Evolutionary conservation across 2,888 invertebrate genomes (phyloP).

Genomic region (Eustalomyia histrio): DNA sequence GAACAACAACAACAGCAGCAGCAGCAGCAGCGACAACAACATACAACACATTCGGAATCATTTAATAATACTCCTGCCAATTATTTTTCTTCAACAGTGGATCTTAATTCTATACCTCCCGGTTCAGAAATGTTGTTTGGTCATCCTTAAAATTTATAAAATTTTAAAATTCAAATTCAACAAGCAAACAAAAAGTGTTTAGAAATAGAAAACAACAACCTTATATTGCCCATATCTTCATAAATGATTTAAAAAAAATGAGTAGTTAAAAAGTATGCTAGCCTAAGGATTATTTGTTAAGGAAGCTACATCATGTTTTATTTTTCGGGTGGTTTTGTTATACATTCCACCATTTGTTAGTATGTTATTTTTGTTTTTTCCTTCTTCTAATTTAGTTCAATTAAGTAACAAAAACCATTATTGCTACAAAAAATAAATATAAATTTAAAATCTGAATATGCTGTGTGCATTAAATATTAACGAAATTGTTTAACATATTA

Average conservation of each 20-base stretch:
- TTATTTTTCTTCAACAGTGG: constrained; percentile 83
- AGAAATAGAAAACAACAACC: too few species aligned
- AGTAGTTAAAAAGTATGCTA: not conserved
- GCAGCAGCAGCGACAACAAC: constrained; percentile 42
- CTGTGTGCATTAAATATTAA: constrained; percentile 33
- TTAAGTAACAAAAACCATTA: constrained; percentile 51
- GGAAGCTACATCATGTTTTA: constrained; percentile 15
- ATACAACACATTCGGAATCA: constrained; percentile 51
- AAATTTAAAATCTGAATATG: not conserved
- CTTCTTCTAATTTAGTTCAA: constrained; percentile 48
- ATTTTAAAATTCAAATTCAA: constrained; percentile 9
- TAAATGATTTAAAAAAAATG: not conserved
- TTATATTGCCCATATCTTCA: not conserved
- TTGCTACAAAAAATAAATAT: constrained; percentile 24
- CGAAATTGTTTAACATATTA: constrained; percentile 51
- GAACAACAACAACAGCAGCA: constrained; percentile 70
- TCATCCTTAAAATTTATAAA: constrained; percentile 71
- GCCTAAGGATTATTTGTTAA: not conserved
- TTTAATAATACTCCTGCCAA: constrained; percentile 80
- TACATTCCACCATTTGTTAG: constrained; percentile 60
- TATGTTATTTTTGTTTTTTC: constrained; percentile 42
- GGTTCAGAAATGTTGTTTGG: constrained; percentile 84
- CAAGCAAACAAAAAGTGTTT: too few species aligned
- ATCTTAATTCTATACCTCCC: constrained; percentile 81
- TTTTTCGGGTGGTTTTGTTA: constrained; percentile 36